Evolutionary conservation across 2,888 invertebrate genomes (phyloP), one percentile per base, ranked within the genome.

Genomic region (Cantharis rustica): DNA sequence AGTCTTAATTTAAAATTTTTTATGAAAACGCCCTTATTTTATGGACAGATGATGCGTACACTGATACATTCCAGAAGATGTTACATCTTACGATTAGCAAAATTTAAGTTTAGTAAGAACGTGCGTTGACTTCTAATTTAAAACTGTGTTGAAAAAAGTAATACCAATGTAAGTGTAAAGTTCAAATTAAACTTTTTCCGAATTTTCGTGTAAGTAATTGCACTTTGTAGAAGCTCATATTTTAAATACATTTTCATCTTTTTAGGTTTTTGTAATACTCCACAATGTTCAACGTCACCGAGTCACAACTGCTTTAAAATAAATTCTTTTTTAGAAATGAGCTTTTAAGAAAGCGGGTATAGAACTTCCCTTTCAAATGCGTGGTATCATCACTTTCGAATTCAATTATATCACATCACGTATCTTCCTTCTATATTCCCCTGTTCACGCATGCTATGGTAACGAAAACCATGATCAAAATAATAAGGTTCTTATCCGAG

Each of bases 371-470:
- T n/a, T n/a, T n/a, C 47, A 47, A 47, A 47, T 47, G 47, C 47
- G 47, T 47, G 47, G 47, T 47, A 47, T 47, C 64, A 20, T 64
- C 64, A 66, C 20, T 20, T 66, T 66, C 20, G 13, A 23, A 66
- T 66, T 66, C 64, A 66, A 66, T 66, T 66, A 66, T 23, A 23
- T 66, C 20, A 66, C 64, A 66, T 66, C 64, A 66, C 64, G 64
- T 66, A 20, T 66, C 64, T 66, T 66, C 17, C n/a, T 17, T 20
- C n/a, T 47, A 47, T 47, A 47, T 47, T 47, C 47, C 20, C 64
- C 20, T 66, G 20, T 64, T 66, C 64, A 66, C 64, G 64, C 20
- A 66, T 23, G 20, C 64, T n/a, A 66, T 16, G 20, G 20, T 66
- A 66, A 66, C 64, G 20, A 66, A 23, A 66, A 20, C 64, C 64